Evolutionary conservation across 2,888 invertebrate species (phyloP), one percentile per base, ranked within the genome.

Genomic region (Polylopha cassiicola): DNA sequence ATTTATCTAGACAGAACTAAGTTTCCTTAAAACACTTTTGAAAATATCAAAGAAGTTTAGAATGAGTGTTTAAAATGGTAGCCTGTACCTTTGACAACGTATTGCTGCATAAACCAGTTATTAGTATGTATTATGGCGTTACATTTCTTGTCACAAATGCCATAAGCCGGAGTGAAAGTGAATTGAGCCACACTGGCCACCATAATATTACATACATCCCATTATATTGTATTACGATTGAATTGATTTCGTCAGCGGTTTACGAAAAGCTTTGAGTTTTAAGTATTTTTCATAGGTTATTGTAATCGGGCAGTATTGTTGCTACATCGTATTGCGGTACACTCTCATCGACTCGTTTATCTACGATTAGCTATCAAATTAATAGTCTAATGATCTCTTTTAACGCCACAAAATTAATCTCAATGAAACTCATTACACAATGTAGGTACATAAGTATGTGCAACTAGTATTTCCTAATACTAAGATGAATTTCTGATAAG

Each of bases 401-500:
- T 15, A 20, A 24, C 23, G 7, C 26, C 26, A 10, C 14, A 17
- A 7, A 10, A 10, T 32, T 24, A 26, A 31, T 27, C 32, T 20
- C 16, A 21, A 21, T 27, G 32, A 28, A 33, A 33, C 17, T 24
- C 14, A 14, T 41, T 30, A 41, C 34, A 24, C 28, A 39, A 39
- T 28, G 18, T 15, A 26, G 9, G 23, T 29, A 23, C 17, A 29
- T 22, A 15, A 14, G 24, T n/a, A 34, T 13, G 20, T 24, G 21
- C 30, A 30, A 36, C 21, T 23, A 11, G 9, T 28, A 37, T 50
- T 50, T 48, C 46, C 33, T 44, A 48, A 50, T 34, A 8, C 30
- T 20, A 18, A 46, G 52, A 50, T 50, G 36, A 41, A 47, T 48
- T 48, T 44, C 20, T 48, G 48, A 50, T 50, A 47, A 39, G 8